phyloP scores from a whole-genome alignment of 2,797 vertebrate species.

The Oophaga sylvatica region DNA sequence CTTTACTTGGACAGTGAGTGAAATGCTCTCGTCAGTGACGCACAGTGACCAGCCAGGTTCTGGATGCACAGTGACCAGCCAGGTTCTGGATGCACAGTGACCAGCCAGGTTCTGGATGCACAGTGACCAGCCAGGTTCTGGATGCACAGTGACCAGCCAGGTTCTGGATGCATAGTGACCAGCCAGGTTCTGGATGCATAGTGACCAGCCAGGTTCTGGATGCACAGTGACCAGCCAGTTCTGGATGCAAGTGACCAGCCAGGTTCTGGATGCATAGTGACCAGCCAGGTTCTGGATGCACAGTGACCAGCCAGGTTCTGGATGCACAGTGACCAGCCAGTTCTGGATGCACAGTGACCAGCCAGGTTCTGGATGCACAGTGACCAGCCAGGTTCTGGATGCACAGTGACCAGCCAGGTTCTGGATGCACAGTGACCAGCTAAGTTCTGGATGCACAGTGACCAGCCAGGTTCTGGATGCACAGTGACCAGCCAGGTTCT shows the following conservation, averaged over 20 bases:
- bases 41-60: not conserved
- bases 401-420: not conserved
- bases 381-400: too few species aligned
- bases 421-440: not conserved
- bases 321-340: not conserved
- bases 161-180: not conserved
- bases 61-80: not conserved
- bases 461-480: not conserved
- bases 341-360: too few species aligned
- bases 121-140: too few species aligned
- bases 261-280: not conserved
- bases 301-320: too few species aligned
- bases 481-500: too few species aligned
- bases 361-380: not conserved
- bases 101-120: not conserved
- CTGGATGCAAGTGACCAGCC: too few species aligned
- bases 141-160: too few species aligned
- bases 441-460: not conserved
- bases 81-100: too few species aligned
- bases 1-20: not conserved
- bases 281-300: too few species aligned
- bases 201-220: not conserved
- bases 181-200: too few species aligned
- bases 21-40: not conserved
- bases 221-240: not conserved